A percentile compares a stretch with the other conserved stretches of the same genome.
Evolutionary conservation across 1,140 invertebrate species (phyloP).

Genomic region (Cyrtorhinus lividipennis): DNA sequence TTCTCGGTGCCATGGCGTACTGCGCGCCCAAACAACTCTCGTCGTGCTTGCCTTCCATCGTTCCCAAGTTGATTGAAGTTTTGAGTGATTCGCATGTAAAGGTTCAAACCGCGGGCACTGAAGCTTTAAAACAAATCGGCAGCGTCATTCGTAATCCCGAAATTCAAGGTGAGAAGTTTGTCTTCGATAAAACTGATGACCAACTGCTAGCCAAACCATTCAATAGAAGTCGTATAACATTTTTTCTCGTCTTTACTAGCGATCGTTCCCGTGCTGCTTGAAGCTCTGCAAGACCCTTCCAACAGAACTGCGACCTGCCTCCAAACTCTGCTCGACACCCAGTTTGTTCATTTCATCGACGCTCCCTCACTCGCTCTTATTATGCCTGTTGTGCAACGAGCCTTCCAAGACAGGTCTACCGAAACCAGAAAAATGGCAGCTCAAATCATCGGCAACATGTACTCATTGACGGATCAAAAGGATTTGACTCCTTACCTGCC

Average conservation of each 20-base stretch:
- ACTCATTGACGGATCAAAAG: conserved; percentile 96
- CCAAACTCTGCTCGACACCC: conserved; percentile 85
- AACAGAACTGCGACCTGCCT: conserved; percentile 86
- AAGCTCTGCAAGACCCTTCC: conserved; percentile 91
- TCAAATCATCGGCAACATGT: conserved; percentile 99
- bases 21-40: conserved; percentile 98
- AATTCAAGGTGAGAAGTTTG: conserved; percentile 88
- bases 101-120: conserved; percentile 92
- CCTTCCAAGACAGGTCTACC: conserved; percentile 91
- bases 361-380: conserved; percentile 95
- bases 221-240: too few relatives aligned
- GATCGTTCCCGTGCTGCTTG: conserved; percentile 78
- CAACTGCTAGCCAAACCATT: neutral
- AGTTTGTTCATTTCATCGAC: conserved; percentile 99
- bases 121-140: conserved; percentile 91
- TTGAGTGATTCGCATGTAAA: conserved; percentile 94
- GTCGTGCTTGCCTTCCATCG: conserved; percentile 92
- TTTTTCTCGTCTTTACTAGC: too few relatives aligned
- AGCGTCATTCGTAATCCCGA: conserved; percentile 97
- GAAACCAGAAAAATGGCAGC: conserved; percentile 98
- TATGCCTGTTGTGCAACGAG: conserved; percentile 96
- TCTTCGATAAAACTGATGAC: neutral
- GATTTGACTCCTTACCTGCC: conserved; percentile 93
- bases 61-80: conserved; percentile 95
- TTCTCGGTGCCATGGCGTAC: conserved; percentile 93